Percentiles rank a stretch among this genome's conserved stretches.
These are phyloP conservation scores for Brachionus plicatilis DNA, from an alignment of 1,140 invertebrate genomes.

Conservation along the genomic window DNA sequence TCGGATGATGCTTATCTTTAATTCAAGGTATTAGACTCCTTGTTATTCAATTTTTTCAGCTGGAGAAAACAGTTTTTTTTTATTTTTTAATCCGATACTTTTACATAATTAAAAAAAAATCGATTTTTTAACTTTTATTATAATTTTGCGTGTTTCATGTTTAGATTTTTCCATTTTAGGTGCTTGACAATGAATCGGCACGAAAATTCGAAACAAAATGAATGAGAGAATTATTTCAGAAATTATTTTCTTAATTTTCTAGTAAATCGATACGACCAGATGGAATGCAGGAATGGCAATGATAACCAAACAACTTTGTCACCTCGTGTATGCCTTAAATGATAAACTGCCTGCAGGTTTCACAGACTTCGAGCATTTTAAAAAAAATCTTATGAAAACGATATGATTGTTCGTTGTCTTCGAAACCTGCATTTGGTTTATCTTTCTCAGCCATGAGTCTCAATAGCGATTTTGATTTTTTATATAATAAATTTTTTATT, in stretches of 20 bases:
- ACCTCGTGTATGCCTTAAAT: not conserved
- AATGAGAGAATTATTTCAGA: not conserved
- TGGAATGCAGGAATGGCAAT: not conserved
- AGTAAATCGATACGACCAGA: not conserved
- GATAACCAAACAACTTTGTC: not conserved
- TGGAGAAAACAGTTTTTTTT: not conserved
- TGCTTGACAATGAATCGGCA: not conserved
- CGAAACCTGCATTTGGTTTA: conserved; percentile 40
- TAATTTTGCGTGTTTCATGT: conserved; percentile 9
- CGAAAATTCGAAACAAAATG: not conserved
- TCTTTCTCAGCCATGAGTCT: not conserved
- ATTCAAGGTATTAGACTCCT: not conserved
- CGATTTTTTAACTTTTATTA: conserved; percentile 39
- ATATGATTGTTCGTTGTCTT: conserved; percentile 39
- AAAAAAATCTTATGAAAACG: not conserved
- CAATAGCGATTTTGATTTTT: not conserved
- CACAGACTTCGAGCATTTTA: conserved; percentile 38
- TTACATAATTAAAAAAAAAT: conserved; percentile 31
- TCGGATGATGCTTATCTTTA: not conserved
- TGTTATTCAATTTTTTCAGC: not conserved
- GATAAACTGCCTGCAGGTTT: conserved; percentile 21
- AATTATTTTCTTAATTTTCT: not conserved
- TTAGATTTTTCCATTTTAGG: conserved; percentile 24
- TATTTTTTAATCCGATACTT: not conserved
- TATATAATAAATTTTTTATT: not conserved